A percentile compares a stretch with the other conserved stretches of the same genome.
These are phyloP conservation scores for Aurelia sp. DNA, from an alignment of 30 jellyfish, hydroid and myxozoan species.

Conservation along the genomic window DNA sequence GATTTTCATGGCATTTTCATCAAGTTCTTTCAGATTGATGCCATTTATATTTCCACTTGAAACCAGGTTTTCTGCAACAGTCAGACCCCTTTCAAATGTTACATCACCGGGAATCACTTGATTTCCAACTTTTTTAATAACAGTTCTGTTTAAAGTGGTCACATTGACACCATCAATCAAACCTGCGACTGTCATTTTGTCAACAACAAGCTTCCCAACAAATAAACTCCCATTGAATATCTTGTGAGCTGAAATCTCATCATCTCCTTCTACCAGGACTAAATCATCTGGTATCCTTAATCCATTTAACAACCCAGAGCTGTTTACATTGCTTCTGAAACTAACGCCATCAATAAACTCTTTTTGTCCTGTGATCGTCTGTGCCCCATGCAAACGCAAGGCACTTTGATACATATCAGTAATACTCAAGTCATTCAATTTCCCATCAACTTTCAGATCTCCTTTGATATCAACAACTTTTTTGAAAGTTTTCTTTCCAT, in stretches of 20 bases:
- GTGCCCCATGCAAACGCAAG: slow-evolving; percentile 55
- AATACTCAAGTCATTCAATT: slow-evolving; percentile 46
- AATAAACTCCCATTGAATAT: slow-evolving; percentile 28
- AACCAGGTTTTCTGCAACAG: slow-evolving; percentile 50
- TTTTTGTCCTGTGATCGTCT: slow-evolving; percentile 46
- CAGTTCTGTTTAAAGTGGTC: slow-evolving; percentile 60
- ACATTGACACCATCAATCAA: slow-evolving; percentile 79
- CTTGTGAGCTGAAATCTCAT: slow-evolving; percentile 61
- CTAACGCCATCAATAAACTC: slow-evolving; percentile 23
- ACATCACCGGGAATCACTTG: slow-evolving; percentile 77
- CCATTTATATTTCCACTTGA: slow-evolving; percentile 70
- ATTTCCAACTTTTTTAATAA: slow-evolving; percentile 66
- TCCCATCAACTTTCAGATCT: slow-evolving; percentile 29
- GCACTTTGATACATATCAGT: slow-evolving; percentile 62
- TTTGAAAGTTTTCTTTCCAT: slow-evolving; percentile 72
- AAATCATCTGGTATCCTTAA: slow-evolving; percentile 51
- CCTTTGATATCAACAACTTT: slow-evolving; percentile 36
- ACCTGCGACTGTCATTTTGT: slow-evolving; percentile 67
- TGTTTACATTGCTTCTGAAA: slow-evolving; percentile 15
- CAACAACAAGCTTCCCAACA: slow-evolving; percentile 9
- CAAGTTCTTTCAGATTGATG: slow-evolving; percentile 67
- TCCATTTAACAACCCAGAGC: slow-evolving; percentile 46
- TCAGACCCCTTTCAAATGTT: slow-evolving; percentile 36
- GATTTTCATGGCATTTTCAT: slow-evolving; percentile 65
- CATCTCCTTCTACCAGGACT: slow-evolving; percentile 59